These are phyloP conservation scores for Stomatorhinus walkeri DNA, from an alignment of 2,797 vertebrate genomes.

Conservation along the genomic window DNA sequence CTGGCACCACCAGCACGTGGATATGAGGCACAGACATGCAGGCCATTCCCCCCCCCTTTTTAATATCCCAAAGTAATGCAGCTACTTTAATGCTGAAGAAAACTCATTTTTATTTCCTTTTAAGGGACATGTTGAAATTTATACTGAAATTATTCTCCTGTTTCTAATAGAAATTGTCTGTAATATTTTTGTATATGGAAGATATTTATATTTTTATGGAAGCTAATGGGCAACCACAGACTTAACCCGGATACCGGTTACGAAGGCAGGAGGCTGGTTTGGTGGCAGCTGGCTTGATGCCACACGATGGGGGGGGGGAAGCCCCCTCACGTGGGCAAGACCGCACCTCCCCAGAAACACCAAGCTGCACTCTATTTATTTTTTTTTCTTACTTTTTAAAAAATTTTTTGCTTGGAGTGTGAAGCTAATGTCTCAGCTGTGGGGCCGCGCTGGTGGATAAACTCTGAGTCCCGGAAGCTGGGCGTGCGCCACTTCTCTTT, in stretches of 20 bases:
- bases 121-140: slow-evolving; percentile 42
- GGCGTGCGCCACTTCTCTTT: slow-evolving; percentile 34
- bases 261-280: not conserved
- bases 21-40: slow-evolving; percentile 1
- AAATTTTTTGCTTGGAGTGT: slow-evolving; percentile 21
- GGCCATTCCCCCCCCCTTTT: slow-evolving; percentile 11
- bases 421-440: slow-evolving; percentile 40
- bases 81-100: slow-evolving; percentile 18
- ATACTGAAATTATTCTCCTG: slow-evolving; percentile 47
- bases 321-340: slow-evolving; percentile 20
- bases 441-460: slow-evolving; percentile 36
- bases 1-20: slow-evolving; percentile 31
- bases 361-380: slow-evolving; percentile 56
- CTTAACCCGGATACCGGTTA: not conserved
- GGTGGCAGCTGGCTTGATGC: slow-evolving; percentile 34
- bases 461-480: slow-evolving; percentile 28
- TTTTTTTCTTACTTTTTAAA: slow-evolving; percentile 32
- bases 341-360: slow-evolving; percentile 28
- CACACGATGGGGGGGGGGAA: not conserved
- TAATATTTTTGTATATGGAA: slow-evolving; percentile 72
- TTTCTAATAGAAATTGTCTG: slow-evolving; percentile 60
- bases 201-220: slow-evolving; percentile 68
- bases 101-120: slow-evolving; percentile 30
- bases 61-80: slow-evolving; percentile 46
- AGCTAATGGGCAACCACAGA: not conserved